Evolutionary conservation across 2,113 vertebrate genomes (phyloP).

Genomic region (Gallinago paraguaiae): DNA sequence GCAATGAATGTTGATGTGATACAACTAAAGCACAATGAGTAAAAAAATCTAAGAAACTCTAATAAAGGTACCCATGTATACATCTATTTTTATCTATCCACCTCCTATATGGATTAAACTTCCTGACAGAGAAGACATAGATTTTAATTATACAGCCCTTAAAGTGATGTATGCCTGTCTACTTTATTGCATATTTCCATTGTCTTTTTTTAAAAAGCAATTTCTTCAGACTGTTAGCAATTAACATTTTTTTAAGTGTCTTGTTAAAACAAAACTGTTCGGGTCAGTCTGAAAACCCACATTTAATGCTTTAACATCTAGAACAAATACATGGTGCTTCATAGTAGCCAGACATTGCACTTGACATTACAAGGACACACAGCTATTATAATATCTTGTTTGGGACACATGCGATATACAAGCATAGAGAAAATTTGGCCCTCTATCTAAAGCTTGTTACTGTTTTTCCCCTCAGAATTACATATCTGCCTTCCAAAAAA

Average conservation of each 20-base stretch:
- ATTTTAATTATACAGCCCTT: background rate
- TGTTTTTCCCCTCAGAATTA: constrained; percentile 44
- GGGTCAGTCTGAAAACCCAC: background rate
- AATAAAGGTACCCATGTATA: background rate
- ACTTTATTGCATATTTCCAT: background rate
- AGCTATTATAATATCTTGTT: background rate
- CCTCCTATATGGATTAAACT: background rate
- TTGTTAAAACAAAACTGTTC: background rate
- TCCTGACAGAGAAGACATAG: background rate
- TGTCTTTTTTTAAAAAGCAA: background rate
- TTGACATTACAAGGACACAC: constrained; percentile 26
- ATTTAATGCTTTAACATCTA: constrained; percentile 16
- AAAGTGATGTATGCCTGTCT: background rate
- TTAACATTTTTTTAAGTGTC: background rate
- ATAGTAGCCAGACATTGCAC: constrained; percentile 9
- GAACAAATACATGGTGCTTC: constrained; percentile 4
- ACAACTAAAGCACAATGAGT: background rate
- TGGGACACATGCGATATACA: background rate
- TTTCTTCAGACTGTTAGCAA: background rate
- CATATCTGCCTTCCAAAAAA: constrained; percentile 16
- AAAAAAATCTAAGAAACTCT: background rate
- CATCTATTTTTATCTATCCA: background rate
- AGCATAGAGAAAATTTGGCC: constrained; percentile 16
- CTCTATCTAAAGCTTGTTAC: constrained; percentile 1
- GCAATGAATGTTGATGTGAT: background rate